A percentile compares a stretch with the other conserved stretches of the same genome.
Conservation (phyloP, 2,113 vertebrate species). For the Bos indicus region DNA sequence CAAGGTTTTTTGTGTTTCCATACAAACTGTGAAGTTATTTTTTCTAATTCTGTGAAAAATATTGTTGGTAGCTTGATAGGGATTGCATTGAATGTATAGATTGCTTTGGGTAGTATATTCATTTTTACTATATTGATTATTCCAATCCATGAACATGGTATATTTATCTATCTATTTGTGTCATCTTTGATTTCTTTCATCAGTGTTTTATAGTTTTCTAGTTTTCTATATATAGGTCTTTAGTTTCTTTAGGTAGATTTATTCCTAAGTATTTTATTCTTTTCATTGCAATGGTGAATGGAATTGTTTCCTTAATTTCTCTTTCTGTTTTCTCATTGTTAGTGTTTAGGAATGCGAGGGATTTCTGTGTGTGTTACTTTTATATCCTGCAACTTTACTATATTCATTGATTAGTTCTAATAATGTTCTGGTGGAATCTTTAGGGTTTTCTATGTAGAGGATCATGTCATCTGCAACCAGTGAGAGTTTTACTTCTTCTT, state of each 20-base stretch:
- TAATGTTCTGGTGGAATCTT: neutral
- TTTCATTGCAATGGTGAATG: neutral
- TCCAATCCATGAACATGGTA: neutral
- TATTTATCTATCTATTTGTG: neutral
- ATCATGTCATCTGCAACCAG: neutral
- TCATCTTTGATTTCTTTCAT: neutral
- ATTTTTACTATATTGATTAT: neutral
- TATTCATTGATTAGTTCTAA: neutral
- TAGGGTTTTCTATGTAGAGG: neutral
- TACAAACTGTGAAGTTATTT: neutral
- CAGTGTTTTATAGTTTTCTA: neutral
- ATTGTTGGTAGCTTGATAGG: neutral
- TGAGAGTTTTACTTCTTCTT: neutral
- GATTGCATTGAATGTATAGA: neutral
- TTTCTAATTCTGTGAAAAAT: neutral
- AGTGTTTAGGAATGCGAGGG: neutral
- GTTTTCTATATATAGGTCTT: neutral
- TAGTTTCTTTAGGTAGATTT: neutral
- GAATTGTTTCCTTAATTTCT: neutral
- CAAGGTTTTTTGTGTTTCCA: neutral
- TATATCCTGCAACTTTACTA: neutral
- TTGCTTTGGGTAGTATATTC: neutral
- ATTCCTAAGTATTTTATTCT: neutral
- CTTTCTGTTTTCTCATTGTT: neutral
- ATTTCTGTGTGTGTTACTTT: neutral